A percentile compares a stretch with the other conserved stretches of the same genome.
phyloP scores from a whole-genome alignment of 2,797 vertebrate genomes.

The Microhierax caerulescens region DNA sequence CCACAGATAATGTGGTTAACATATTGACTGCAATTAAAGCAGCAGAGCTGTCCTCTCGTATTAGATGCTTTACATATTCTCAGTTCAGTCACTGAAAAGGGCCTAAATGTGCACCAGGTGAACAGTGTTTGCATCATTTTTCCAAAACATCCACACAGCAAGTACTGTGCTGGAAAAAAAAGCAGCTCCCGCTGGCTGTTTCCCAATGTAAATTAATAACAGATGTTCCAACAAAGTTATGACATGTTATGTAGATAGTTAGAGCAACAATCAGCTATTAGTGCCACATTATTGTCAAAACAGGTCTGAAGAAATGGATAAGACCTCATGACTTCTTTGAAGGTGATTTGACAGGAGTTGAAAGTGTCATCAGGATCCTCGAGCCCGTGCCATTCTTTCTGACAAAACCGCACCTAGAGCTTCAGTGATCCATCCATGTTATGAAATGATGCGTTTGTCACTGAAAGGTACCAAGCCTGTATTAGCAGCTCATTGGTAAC shows the following conservation, averaged over 20 bases:
- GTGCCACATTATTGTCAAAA: not conserved
- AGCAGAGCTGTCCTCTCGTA: not conserved
- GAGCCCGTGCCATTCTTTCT: not conserved
- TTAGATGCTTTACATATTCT: not conserved
- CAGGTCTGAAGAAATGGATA: not conserved
- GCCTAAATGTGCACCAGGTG: not conserved
- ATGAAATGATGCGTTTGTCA: not conserved
- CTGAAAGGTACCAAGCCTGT: not conserved
- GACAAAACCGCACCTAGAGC: not conserved
- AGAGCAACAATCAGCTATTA: not conserved
- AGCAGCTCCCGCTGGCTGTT: not conserved
- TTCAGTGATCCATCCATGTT: not conserved
- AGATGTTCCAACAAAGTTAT: conserved; percentile 37
- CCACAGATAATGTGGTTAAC: not conserved
- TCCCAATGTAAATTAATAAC: conserved; percentile 29
- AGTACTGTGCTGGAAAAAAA: not conserved
- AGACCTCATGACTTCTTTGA: not conserved
- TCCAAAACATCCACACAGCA: not conserved
- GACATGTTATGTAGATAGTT: not conserved
- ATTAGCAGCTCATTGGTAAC: not conserved
- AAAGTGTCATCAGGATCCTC: not conserved
- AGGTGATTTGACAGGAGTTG: not conserved
- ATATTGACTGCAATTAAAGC: not conserved
- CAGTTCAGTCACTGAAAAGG: not conserved
- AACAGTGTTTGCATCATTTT: not conserved